Conservation (phyloP, 1,140 invertebrate species). For the Drosophila asahinai region DNA sequence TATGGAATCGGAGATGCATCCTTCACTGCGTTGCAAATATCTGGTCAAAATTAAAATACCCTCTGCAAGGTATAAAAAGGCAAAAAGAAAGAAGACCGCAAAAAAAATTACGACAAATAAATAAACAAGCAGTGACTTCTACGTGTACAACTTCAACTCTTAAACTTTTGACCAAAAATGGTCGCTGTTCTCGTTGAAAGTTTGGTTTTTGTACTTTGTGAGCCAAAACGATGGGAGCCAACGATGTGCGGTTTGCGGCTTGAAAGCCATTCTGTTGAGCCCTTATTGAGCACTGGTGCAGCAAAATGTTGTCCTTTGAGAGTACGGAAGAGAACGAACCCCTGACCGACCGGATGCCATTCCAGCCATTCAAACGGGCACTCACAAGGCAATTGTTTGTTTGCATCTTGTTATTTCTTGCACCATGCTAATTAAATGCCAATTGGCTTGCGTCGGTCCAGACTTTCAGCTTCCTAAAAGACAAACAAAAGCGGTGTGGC, state of each 20-base stretch:
- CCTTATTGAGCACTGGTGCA: neutral
- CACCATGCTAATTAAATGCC: slow-evolving; percentile 32
- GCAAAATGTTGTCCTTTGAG: slow-evolving; percentile 24
- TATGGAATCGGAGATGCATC: too few relatives aligned
- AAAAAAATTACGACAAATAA: neutral
- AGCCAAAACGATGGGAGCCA: neutral
- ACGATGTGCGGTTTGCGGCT: slow-evolving; percentile 19
- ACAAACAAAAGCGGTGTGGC: neutral
- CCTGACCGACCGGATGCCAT: neutral
- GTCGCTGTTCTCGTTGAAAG: neutral
- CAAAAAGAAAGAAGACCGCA: neutral
- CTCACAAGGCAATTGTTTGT: slow-evolving; percentile 14
- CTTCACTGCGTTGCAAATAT: too few relatives aligned
- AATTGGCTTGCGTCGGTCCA: slow-evolving; percentile 9
- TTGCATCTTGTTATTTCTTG: slow-evolving; percentile 5
- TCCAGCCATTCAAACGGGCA: neutral
- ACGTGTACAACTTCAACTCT: neutral
- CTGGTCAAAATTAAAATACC: too few relatives aligned
- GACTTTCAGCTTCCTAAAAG: neutral
- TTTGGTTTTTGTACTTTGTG: slow-evolving; percentile 6
- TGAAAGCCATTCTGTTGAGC: slow-evolving; percentile 5
- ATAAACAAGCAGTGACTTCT: neutral
- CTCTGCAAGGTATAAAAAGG: too few relatives aligned
- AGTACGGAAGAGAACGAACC: neutral
- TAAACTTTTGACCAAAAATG: neutral